Evolutionary conservation across 1,140 invertebrate genomes (phyloP).

Genomic region (Agraylea sexmaculata): DNA sequence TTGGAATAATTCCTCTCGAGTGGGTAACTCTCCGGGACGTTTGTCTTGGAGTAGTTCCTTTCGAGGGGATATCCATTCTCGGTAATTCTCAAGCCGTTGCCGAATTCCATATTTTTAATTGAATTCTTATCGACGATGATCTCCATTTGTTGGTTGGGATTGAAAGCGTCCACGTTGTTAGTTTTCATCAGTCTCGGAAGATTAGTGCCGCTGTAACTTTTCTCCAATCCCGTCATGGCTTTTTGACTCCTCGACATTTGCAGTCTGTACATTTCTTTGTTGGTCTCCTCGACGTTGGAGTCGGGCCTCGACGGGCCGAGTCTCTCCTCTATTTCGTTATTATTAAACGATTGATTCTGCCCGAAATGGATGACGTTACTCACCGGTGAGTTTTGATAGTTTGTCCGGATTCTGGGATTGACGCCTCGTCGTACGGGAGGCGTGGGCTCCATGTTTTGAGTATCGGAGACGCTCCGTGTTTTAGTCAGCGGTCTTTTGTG

Average conservation of each 20-base stretch:
- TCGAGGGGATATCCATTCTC: slow-evolving; percentile 37
- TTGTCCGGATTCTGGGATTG: slow-evolving; percentile 1
- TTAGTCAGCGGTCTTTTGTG: slow-evolving; percentile 22
- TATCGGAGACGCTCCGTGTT: slow-evolving; percentile 21
- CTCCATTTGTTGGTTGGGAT: neutral
- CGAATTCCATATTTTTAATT: slow-evolving; percentile 5
- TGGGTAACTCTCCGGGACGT: slow-evolving; percentile 36
- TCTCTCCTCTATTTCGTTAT: slow-evolving; percentile 12
- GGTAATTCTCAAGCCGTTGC: slow-evolving; percentile 15
- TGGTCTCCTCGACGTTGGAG: slow-evolving; percentile 39
- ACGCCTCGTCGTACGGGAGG: slow-evolving; percentile 35
- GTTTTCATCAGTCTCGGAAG: slow-evolving; percentile 26
- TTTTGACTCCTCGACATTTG: slow-evolving; percentile 40
- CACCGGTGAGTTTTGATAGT: too few relatives aligned
- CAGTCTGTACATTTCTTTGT: slow-evolving; percentile 40
- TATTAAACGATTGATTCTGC: slow-evolving; percentile 21
- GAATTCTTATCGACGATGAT: neutral
- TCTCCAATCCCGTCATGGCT: slow-evolving; percentile 35
- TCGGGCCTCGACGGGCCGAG: slow-evolving; percentile 27
- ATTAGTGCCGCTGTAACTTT: slow-evolving; percentile 32
- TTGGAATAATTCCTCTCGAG: slow-evolving; percentile 34
- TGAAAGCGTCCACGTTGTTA: slow-evolving; percentile 11
- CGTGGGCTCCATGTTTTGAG: slow-evolving; percentile 19
- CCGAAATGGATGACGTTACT: slow-evolving; percentile 37
- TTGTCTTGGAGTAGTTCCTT: slow-evolving; percentile 36